Percentiles rank a stretch among this genome's conserved stretches.
These are phyloP conservation scores for Zelleria hepariella DNA, from an alignment of 2,888 invertebrate species.

Conservation along the genomic window DNA sequence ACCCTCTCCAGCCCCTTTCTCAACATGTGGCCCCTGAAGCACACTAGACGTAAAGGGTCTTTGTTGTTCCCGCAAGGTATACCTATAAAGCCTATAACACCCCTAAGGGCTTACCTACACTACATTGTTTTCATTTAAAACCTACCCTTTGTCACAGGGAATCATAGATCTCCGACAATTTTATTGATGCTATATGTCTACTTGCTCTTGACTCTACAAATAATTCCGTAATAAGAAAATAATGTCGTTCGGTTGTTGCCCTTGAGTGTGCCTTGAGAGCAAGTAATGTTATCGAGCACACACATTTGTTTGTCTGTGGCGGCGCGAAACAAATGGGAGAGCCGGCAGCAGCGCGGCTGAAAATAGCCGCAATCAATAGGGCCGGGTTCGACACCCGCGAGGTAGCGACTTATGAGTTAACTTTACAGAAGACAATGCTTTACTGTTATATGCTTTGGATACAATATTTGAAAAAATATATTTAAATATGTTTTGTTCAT, in stretches of 20 bases:
- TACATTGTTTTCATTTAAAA: too few species aligned
- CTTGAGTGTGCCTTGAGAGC: neutral
- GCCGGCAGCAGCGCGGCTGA: conserved; percentile 24
- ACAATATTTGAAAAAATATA: too few species aligned
- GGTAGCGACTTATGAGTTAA: neutral
- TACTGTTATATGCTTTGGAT: neutral
- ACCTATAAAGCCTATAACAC: neutral
- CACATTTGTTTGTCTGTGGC: neutral
- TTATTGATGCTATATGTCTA: too few species aligned
- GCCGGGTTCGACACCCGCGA: conserved; percentile 1
- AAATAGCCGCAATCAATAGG: conserved; percentile 54
- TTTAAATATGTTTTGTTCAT: too few species aligned
- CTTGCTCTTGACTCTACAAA: too few species aligned
- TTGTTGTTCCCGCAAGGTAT: neutral
- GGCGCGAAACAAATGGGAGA: conserved; percentile 10
- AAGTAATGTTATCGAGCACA: neutral
- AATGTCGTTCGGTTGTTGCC: neutral
- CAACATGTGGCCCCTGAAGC: neutral
- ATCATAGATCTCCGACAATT: too few species aligned
- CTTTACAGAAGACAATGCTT: neutral
- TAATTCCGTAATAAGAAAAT: too few species aligned
- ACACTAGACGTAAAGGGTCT: neutral
- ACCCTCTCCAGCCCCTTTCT: neutral
- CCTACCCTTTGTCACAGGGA: neutral
- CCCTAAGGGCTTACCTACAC: neutral